Percentiles rank a stretch among this genome's conserved stretches.
Evolutionary conservation across 2,888 invertebrate species (phyloP).

Genomic region (Drosophila maculinotata): DNA sequence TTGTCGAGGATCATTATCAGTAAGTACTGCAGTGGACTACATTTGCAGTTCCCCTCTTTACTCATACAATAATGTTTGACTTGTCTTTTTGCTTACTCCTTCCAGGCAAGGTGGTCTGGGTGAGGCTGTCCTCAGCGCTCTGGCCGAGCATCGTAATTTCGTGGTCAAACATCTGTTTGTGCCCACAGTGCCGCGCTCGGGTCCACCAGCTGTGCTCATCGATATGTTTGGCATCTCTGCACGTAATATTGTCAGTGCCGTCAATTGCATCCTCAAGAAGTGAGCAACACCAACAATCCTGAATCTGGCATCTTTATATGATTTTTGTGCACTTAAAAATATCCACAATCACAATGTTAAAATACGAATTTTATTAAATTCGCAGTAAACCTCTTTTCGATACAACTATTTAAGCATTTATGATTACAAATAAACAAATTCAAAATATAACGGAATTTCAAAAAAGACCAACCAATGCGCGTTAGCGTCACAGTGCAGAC

Average conservation of each 20-base stretch:
- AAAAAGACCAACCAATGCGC: too few species aligned
- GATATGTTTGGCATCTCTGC: slow-evolving; percentile 96
- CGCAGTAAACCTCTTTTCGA: slow-evolving; percentile 20
- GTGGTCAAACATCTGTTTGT: slow-evolving; percentile 93
- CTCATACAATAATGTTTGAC: background rate
- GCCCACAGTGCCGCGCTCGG: slow-evolving; percentile 94
- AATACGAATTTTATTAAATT: slow-evolving; percentile 11
- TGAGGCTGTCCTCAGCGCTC: slow-evolving; percentile 95
- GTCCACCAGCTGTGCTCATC: slow-evolving; percentile 93
- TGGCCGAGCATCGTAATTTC: slow-evolving; percentile 90
- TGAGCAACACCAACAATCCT: slow-evolving; percentile 62
- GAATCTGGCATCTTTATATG: background rate
- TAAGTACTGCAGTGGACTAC: slow-evolving; percentile 88
- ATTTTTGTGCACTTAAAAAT: background rate
- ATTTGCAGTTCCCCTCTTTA: background rate
- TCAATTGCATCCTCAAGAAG: slow-evolving; percentile 87
- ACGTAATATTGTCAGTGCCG: slow-evolving; percentile 91
- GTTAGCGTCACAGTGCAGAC: too few species aligned
- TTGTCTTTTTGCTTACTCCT: background rate
- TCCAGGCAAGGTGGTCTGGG: slow-evolving; percentile 93
- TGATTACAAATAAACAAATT: too few species aligned
- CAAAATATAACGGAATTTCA: too few species aligned
- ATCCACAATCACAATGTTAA: slow-evolving; percentile 15
- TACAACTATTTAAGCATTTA: too few species aligned
- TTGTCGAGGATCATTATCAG: slow-evolving; percentile 98